phyloP scores from a whole-genome alignment of 2,888 invertebrate species.

The Chloroclysta siterata region DNA sequence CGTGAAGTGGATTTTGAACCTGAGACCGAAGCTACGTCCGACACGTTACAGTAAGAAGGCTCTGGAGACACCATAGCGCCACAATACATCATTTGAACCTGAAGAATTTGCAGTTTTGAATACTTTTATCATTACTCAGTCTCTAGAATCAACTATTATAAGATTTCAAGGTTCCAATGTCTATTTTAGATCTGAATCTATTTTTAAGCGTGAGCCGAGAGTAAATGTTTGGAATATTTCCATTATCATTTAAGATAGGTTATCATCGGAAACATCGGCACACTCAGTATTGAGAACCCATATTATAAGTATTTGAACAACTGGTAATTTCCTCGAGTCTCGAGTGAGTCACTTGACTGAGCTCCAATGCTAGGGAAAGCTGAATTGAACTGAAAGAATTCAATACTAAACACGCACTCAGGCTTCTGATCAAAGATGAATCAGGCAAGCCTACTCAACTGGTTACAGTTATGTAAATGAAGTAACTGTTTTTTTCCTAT shows the following conservation, averaged over 20 bases:
- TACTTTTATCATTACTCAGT: not conserved
- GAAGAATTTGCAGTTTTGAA: conserved; percentile 38
- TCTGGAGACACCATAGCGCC: conserved; percentile 78
- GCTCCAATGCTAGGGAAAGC: no score
- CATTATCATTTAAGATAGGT: not conserved
- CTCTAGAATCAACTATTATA: not conserved
- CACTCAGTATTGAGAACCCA: no score
- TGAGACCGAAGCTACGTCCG: conserved; percentile 76
- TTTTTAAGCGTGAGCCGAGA: not conserved
- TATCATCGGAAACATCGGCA: not conserved
- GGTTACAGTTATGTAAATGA: no score
- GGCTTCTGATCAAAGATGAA: no score
- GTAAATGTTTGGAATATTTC: not conserved
- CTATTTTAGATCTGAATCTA: not conserved
- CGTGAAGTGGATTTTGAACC: conserved; percentile 52
- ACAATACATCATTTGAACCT: conserved; percentile 81
- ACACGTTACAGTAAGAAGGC: conserved; percentile 79
- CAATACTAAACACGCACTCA: no score
- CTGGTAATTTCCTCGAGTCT: no score
- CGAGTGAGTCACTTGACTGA: no score
- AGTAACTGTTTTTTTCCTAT: no score
- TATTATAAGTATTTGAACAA: no score
- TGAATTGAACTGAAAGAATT: no score
- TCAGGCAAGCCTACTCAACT: no score
- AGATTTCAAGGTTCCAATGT: conserved; percentile 1